A percentile compares a stretch with the other conserved stretches of the same genome.
Evolutionary conservation across 2,888 invertebrate species (phyloP).

Genomic region (Scrobipalpa atriplicella): DNA sequence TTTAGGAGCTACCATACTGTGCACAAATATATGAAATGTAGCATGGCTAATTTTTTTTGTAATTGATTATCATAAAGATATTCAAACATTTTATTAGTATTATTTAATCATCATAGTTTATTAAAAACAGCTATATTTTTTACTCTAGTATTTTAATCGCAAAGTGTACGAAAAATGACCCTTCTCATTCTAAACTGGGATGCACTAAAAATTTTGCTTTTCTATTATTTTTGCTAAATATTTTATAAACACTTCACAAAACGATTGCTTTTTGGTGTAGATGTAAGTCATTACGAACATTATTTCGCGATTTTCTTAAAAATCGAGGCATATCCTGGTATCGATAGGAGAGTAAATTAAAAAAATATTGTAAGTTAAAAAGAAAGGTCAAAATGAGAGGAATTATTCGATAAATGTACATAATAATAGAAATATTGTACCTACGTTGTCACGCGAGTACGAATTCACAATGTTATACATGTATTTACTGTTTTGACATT

Average conservation of each 20-base stretch:
- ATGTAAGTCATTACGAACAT: neutral
- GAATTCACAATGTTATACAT: slow-evolving; percentile 43
- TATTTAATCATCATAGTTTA: too few species aligned
- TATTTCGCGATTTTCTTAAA: slow-evolving; percentile 3
- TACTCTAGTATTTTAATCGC: neutral
- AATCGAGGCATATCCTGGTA: slow-evolving; percentile 70
- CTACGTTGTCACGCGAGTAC: slow-evolving; percentile 52
- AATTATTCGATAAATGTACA: slow-evolving; percentile 78
- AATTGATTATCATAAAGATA: too few species aligned
- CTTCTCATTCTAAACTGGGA: neutral
- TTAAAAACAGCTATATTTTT: neutral
- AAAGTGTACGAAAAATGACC: neutral
- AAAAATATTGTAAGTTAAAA: slow-evolving; percentile 69
- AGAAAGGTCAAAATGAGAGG: slow-evolving; percentile 81
- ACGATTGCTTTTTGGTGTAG: slow-evolving; percentile 36
- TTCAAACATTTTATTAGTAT: too few species aligned
- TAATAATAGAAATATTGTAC: slow-evolving; percentile 56
- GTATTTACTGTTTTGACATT: slow-evolving; percentile 33
- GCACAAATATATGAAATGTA: neutral
- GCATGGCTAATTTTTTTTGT: neutral
- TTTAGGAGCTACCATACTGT: neutral
- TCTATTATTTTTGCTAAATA: slow-evolving; percentile 3
- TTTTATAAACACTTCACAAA: slow-evolving; percentile 1
- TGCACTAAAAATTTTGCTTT: neutral
- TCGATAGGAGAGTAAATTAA: slow-evolving; percentile 56